Evolutionary conservation across 2,888 invertebrate genomes (phyloP).

Genomic region (Trissonchulus latispiculum): DNA sequence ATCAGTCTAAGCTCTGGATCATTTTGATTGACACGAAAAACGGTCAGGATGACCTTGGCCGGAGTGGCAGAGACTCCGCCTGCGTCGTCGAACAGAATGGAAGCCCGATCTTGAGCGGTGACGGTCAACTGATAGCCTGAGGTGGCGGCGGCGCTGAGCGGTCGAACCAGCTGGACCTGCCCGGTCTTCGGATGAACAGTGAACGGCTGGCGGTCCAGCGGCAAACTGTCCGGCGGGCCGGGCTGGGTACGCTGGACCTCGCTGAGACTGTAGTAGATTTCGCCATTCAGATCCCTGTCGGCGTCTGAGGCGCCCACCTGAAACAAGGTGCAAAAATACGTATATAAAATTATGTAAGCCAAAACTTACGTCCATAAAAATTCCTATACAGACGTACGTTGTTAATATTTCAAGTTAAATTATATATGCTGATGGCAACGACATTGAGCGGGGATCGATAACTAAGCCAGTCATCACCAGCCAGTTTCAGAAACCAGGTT

Average conservation of each 20-base stretch:
- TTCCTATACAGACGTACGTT: too few species aligned
- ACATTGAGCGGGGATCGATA: too few species aligned
- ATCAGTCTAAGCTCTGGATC: conserved; percentile 63
- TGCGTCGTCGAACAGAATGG: conserved; percentile 33
- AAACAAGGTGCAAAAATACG: conserved; percentile 28
- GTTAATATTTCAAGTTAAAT: too few species aligned
- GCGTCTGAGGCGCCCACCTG: conserved; percentile 75
- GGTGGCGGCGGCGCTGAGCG: conserved; percentile 48
- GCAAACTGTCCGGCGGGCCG: too few species aligned
- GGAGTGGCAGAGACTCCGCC: background rate
- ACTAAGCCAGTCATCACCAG: too few species aligned
- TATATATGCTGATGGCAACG: too few species aligned
- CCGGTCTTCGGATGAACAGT: conserved; percentile 87
- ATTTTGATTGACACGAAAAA: conserved; percentile 65
- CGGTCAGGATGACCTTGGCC: background rate
- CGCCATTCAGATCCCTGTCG: conserved; percentile 86
- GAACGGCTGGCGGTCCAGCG: conserved; percentile 56
- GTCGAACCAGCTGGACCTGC: conserved; percentile 68
- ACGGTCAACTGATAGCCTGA: conserved; percentile 62
- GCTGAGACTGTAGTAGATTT: conserved; percentile 86
- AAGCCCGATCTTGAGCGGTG: conserved; percentile 74
- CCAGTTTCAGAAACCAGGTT: too few species aligned
- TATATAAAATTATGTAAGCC: too few species aligned
- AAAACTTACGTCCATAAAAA: too few species aligned
- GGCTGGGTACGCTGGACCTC: background rate